These are phyloP conservation scores for Odocoileus hemionus DNA, from an alignment of 2,113 vertebrate species.

Conservation along the genomic window DNA sequence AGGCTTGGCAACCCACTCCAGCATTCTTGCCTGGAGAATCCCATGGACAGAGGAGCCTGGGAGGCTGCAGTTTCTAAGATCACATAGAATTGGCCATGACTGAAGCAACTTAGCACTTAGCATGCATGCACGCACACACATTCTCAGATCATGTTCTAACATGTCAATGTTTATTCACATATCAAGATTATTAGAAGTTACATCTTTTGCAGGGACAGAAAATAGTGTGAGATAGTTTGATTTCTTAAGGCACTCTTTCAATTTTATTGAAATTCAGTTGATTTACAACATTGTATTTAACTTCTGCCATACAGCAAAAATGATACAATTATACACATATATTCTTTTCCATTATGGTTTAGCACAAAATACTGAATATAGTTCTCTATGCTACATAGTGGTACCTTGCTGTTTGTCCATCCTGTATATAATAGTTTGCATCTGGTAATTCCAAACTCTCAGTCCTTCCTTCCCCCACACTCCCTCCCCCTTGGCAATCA, in stretches of 20 bases:
- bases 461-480: background rate
- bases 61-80: background rate
- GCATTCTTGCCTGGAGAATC: background rate
- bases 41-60: background rate
- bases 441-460: background rate
- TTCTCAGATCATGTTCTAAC: background rate
- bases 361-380: background rate
- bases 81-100: background rate
- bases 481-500: background rate
- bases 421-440: background rate
- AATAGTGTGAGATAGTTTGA: background rate
- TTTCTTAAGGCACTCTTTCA: background rate
- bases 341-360: background rate
- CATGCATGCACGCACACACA: background rate
- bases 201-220: background rate
- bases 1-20: background rate
- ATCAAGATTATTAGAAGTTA: background rate
- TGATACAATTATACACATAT: background rate
- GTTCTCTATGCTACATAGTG: background rate
- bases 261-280: background rate
- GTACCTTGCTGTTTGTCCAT: background rate
- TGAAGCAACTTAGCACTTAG: background rate
- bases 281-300: background rate
- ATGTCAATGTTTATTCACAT: background rate
- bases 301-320: background rate